Evolutionary conservation across 2,113 vertebrate species (phyloP).

Genomic region (Saimiri boliviensis): DNA sequence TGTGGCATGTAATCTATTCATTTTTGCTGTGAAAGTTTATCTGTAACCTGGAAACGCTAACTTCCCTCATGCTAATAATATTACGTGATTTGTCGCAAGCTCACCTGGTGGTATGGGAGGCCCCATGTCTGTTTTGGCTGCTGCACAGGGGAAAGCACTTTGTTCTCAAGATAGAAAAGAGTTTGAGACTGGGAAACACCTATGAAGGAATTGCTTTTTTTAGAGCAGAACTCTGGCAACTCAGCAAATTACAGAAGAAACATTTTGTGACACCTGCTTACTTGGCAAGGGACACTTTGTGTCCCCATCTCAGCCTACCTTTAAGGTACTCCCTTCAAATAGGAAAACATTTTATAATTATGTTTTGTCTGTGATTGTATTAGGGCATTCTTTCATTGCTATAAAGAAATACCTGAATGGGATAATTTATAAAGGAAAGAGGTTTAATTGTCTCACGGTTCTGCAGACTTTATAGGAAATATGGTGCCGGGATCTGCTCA

Average conservation of each 20-base stretch:
- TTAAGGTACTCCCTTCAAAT: background rate
- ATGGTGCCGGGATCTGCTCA: no score
- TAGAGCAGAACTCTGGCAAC: slow-evolving; percentile 9
- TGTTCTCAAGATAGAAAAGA: slow-evolving; percentile 33
- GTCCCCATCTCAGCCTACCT: background rate
- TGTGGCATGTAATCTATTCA: slow-evolving; percentile 4
- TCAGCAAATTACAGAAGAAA: slow-evolving; percentile 48
- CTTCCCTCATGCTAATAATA: background rate
- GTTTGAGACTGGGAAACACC: background rate
- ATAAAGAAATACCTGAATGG: no score
- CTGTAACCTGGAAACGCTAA: background rate
- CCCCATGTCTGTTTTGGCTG: background rate
- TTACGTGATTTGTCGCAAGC: slow-evolving; percentile 6
- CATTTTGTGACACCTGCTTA: background rate
- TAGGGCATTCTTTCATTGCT: background rate
- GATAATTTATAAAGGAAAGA: no score
- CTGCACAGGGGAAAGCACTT: background rate
- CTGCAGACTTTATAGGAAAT: no score
- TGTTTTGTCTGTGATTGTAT: slow-evolving; percentile 36
- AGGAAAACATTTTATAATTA: background rate
- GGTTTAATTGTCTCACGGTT: no score
- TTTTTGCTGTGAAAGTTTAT: slow-evolving; percentile 12
- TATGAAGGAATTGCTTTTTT: background rate
- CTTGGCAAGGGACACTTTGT: background rate
- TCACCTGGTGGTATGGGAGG: background rate